A percentile compares a stretch with the other conserved stretches of the same genome.
These are phyloP conservation scores for Yoshiicerus persimilis DNA, from an alignment of 1,140 invertebrate genomes.

Conservation along the genomic window DNA sequence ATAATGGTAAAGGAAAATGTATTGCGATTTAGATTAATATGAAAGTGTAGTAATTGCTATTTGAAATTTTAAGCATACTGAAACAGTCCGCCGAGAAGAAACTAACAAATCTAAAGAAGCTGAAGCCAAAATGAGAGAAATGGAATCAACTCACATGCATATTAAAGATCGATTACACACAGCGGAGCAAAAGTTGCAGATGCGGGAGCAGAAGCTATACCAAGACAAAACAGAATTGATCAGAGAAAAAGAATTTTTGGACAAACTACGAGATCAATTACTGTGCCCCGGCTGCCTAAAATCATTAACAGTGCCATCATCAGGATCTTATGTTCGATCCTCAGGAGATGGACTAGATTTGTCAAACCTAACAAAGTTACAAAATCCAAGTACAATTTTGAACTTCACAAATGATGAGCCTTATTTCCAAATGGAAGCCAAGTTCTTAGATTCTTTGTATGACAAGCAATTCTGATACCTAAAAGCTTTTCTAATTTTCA, in stretches of 20 bases:
- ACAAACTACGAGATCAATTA: constrained; percentile 41
- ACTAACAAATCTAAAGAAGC: constrained; percentile 2
- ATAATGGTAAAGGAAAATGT: constrained; percentile 27
- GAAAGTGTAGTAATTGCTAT: background rate
- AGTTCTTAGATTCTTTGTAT: constrained; percentile 26
- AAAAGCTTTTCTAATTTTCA: background rate
- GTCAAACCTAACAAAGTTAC: background rate
- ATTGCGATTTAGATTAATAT: background rate
- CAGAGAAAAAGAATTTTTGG: constrained; percentile 41
- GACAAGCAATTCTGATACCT: background rate
- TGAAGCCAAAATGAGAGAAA: constrained; percentile 13
- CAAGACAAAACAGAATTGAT: constrained; percentile 42
- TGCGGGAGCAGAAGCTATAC: constrained; percentile 27
- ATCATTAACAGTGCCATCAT: background rate
- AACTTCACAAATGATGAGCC: background rate
- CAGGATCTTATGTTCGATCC: background rate
- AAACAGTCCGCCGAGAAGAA: constrained; percentile 34
- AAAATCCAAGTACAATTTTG: background rate
- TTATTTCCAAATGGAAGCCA: constrained; percentile 24
- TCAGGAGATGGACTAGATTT: constrained; percentile 34
- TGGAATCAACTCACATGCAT: constrained; percentile 26
- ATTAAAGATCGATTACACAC: background rate
- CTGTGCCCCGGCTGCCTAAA: constrained; percentile 44
- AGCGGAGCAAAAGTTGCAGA: constrained; percentile 19
- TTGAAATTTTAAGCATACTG: constrained; percentile 29